These are phyloP conservation scores for Catharus fuscescens DNA, from an alignment of 2,113 vertebrate genomes.

Conservation along the genomic window DNA sequence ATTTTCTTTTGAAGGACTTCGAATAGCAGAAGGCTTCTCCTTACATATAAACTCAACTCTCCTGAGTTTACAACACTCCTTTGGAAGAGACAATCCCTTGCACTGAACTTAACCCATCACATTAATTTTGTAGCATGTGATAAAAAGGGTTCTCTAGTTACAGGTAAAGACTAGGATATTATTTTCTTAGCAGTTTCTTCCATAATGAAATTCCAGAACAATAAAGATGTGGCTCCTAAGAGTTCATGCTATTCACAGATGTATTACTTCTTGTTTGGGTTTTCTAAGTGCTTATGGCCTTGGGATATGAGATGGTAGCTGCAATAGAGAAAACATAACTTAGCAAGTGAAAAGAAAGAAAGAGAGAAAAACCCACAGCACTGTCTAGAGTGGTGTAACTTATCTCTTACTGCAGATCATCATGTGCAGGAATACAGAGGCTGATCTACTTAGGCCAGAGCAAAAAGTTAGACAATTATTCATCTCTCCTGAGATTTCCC, in stretches of 20 bases:
- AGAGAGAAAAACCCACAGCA: rapidly evolving
- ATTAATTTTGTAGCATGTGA: neutral
- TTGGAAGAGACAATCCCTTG: neutral
- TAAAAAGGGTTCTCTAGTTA: neutral
- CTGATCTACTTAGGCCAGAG: neutral
- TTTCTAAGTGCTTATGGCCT: neutral
- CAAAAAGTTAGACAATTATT: neutral
- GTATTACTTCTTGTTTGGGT: neutral
- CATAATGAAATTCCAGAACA: neutral
- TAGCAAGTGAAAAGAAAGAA: neutral
- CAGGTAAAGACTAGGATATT: neutral
- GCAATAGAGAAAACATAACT: neutral
- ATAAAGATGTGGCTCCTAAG: neutral
- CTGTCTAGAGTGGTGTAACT: neutral
- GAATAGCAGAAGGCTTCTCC: neutral
- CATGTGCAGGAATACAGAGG: neutral
- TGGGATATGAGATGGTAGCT: neutral
- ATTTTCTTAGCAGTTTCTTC: neutral
- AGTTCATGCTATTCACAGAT: neutral
- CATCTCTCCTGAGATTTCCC: neutral
- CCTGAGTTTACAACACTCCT: neutral
- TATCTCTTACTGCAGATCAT: neutral
- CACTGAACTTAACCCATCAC: neutral
- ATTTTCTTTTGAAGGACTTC: neutral
- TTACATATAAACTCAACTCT: neutral